Evolutionary conservation across 2,888 invertebrate species (phyloP).

Genomic region (Amaurobius ferox): DNA sequence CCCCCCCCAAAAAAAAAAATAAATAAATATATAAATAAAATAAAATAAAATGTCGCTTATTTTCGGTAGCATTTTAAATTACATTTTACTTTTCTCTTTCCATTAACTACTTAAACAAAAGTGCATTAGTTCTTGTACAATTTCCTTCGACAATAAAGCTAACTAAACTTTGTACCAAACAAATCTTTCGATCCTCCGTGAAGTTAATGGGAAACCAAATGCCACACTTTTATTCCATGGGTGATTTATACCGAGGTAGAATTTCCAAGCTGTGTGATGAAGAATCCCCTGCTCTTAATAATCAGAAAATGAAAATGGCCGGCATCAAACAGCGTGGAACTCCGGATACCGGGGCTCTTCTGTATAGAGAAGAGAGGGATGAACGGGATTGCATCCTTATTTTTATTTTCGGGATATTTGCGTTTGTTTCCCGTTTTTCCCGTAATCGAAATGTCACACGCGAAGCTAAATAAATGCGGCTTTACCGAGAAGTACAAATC

Average conservation of each 20-base stretch:
- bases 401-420: neutral
- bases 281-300: neutral
- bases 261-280: conserved; percentile 5
- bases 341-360: neutral
- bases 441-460: neutral
- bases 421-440: neutral
- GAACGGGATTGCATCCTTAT: neutral
- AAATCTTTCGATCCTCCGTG: neutral
- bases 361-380: neutral
- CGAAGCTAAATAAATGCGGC: neutral
- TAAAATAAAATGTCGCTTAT: no score
- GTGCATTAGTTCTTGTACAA: no score
- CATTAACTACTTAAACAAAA: no score
- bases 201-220: neutral
- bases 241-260: neutral
- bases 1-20: no score
- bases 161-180: neutral
- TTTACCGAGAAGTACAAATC: neutral
- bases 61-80: no score
- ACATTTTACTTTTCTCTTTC: no score
- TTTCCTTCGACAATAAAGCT: neutral
- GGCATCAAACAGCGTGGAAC: neutral
- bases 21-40: no score
- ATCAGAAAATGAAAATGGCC: conserved; percentile 1
- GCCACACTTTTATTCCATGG: neutral